Base-by-base conservation (phyloP, 2,888 invertebrate genomes). In the Heteromurus nitidus region DNA sequence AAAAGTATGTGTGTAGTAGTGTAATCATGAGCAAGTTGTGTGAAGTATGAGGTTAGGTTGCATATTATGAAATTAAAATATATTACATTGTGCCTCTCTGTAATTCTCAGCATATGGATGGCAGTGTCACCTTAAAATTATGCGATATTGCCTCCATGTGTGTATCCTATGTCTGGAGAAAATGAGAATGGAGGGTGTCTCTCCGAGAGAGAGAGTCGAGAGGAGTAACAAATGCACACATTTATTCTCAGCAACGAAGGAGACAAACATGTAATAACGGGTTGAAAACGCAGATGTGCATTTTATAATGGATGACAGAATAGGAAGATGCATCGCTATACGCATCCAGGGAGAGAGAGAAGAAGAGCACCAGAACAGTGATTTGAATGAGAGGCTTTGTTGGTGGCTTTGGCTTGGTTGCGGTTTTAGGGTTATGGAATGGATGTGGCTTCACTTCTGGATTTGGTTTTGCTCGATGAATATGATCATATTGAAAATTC, bases 381-480 rank as follows among this genome's bases (percentile, higher is more conserved):
- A 60, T 77, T 62, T 75, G 62, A 77, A 77, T 64, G 77, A 69
- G 69, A 70, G 13, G 77, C 79, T 72, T 79, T 79, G 79, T 79
- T 79, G 79, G 79, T 79, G 79, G 79, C 58, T 79, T 2, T 26
- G 69, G 60, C 47, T 58, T 72, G 79, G 62, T 42, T 13, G 18
- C n/a, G n/a, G n/a, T n/a, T n/a, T n/a, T 76, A 58, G 44, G 13
- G 24, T 65, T 67, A 53, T 64, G 74, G 22, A 28, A 47, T 31
- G 36, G 16, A 22, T 68, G 42, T 44, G 58, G 65, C 67, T 67
- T 75, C 58, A 44, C 1, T 42, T 16, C 42, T 53, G 5, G 13
- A 26, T 24, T 68, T 20, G 44, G 50, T 65, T 36, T 36, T 67
- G 26, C 30, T 65, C 36, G 68, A 69, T 47, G 69, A 53, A 72